These are phyloP conservation scores for Psittacula cyanocephala DNA, from an alignment of 2,113 vertebrate genomes.

Conservation along the genomic window DNA sequence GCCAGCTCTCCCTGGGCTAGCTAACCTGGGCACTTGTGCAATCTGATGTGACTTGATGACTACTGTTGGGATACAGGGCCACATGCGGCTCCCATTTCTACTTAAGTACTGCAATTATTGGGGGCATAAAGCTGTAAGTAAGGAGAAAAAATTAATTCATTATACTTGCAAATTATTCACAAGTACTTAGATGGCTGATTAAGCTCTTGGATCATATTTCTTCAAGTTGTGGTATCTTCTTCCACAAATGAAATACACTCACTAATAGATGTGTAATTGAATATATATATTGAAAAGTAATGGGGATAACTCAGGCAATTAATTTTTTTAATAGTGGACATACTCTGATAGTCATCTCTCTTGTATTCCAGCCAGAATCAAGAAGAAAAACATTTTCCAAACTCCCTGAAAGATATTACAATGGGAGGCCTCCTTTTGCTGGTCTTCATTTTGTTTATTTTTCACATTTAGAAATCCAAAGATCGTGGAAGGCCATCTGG, in stretches of 20 bases:
- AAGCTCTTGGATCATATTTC: neutral
- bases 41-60: neutral
- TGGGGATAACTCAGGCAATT: neutral
- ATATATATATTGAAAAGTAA: neutral
- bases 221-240: neutral
- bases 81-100: neutral
- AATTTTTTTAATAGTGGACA: neutral
- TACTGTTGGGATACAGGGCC: neutral
- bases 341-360: neutral
- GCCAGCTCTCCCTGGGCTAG: neutral
- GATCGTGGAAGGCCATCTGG: neutral
- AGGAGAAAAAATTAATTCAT: constrained; percentile 2
- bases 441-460: neutral
- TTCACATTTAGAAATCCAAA: neutral
- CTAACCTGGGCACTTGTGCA: neutral
- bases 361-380: neutral
- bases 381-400: neutral
- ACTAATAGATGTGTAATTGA: neutral
- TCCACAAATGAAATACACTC: neutral
- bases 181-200: constrained; percentile 10
- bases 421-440: neutral
- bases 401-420: neutral
- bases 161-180: constrained; percentile 33
- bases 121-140: neutral
- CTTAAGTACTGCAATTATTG: neutral